Evolutionary conservation across 92 coral and sea anemone genomes (phyloP).

Genomic region (Pocillopora grandis): DNA sequence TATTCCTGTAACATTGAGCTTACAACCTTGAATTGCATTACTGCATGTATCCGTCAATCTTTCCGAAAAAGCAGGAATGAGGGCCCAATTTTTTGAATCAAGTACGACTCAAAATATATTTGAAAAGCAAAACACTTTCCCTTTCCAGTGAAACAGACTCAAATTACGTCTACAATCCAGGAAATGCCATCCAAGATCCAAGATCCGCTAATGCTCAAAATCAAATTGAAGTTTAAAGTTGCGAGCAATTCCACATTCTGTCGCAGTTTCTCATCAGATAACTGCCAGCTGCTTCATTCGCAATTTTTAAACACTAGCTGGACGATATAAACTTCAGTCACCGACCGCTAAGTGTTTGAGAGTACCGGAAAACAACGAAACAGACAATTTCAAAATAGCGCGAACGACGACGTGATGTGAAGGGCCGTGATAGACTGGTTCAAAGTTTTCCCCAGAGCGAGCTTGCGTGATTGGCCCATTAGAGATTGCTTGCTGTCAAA

Average conservation of each 20-base stretch:
- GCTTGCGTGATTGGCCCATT: neutral
- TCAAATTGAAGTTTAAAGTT: neutral
- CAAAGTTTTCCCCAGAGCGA: neutral
- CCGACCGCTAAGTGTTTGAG: neutral
- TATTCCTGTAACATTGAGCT: constrained; percentile 20
- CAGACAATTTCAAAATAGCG: constrained; percentile 30
- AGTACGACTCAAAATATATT: neutral
- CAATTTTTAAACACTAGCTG: neutral
- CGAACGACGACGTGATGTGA: constrained; percentile 42
- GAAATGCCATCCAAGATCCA: constrained; percentile 1
- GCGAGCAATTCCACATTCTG: neutral
- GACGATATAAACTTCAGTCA: neutral
- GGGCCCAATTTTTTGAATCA: neutral
- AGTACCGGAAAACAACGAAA: constrained; percentile 17
- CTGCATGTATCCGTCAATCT: no score
- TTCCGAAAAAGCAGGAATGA: no score
- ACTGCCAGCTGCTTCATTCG: neutral
- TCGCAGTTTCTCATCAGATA: neutral
- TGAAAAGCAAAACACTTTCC: neutral
- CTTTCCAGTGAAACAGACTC: neutral
- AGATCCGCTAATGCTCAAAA: neutral
- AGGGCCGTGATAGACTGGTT: constrained; percentile 31
- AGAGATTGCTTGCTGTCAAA: no score
- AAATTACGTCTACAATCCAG: neutral
- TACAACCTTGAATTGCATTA: neutral